Evolutionary conservation across 2,797 vertebrate genomes (phyloP).

Genomic region (Chromobotia macracanthus): DNA sequence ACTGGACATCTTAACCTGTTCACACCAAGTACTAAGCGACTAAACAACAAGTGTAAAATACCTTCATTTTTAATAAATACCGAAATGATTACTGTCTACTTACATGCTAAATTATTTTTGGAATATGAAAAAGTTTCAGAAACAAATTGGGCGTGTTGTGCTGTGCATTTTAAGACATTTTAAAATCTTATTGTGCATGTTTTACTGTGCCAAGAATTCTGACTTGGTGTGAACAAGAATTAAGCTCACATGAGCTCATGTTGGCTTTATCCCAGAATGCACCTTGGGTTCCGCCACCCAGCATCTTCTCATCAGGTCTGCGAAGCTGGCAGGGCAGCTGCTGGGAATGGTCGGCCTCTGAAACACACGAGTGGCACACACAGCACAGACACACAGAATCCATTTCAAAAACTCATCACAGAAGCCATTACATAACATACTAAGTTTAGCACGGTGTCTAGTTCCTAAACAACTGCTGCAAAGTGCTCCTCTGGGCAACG

Average conservation of each 20-base stretch:
- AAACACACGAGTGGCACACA: conserved; percentile 48
- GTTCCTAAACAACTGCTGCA: conserved; percentile 19
- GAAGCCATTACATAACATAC: conserved; percentile 30
- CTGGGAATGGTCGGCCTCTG: conserved; percentile 96
- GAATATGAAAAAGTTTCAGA: no score
- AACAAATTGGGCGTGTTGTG: no score
- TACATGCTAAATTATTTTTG: no score
- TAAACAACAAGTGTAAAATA: no score
- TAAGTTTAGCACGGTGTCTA: conserved; percentile 28
- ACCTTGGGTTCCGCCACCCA: conserved; percentile 97
- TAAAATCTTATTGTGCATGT: no score
- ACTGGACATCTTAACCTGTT: no score
- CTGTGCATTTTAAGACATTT: no score
- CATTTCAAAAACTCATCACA: conserved; percentile 42
- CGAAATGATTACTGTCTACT: no score
- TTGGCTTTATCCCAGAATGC: conserved; percentile 35
- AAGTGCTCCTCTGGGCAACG: conserved; percentile 15
- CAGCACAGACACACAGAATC: conserved; percentile 23
- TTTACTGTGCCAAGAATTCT: no score
- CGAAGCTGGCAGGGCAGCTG: conserved; percentile 95
- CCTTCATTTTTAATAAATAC: no score
- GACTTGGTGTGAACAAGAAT: no score
- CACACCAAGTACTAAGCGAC: no score
- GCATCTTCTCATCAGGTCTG: conserved; percentile 92
- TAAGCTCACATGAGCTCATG: conserved; percentile 4